phyloP scores from a whole-genome alignment of 2,797 vertebrate species.

The Molothrus aeneus region DNA sequence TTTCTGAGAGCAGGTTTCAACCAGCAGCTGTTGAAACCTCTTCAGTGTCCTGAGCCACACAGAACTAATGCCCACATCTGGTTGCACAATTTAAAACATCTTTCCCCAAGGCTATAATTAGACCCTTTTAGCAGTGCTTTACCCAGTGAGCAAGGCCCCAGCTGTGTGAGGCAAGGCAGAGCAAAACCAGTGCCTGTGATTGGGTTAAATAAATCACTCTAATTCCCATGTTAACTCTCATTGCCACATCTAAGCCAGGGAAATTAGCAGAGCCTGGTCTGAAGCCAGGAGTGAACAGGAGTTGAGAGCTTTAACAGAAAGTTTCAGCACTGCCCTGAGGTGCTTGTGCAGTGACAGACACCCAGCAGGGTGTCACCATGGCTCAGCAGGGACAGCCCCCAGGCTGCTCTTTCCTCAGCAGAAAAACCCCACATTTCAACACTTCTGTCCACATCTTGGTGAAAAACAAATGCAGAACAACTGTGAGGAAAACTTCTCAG shows the following conservation, averaged over 20 bases:
- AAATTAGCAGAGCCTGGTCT: neutral
- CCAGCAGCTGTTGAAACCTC: neutral
- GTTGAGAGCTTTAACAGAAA: neutral
- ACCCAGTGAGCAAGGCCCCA: neutral
- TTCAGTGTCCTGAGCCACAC: neutral
- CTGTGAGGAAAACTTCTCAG: neutral
- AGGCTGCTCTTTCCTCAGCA: neutral
- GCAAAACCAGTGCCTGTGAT: neutral
- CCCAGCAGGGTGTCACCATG: neutral
- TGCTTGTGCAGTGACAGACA: neutral
- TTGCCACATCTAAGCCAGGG: slow-evolving; percentile 25
- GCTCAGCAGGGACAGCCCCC: neutral
- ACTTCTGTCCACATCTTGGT: neutral
- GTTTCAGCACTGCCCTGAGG: neutral
- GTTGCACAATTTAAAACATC: neutral
- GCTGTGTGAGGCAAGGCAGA: neutral
- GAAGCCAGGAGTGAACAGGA: neutral
- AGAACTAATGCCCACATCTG: neutral
- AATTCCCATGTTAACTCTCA: slow-evolving; percentile 13
- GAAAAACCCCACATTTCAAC: neutral
- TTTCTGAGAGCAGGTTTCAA: neutral
- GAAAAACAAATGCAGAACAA: neutral
- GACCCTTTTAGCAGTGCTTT: neutral
- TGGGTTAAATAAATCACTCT: slow-evolving; percentile 32
- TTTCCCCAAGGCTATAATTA: neutral